Evolutionary conservation across 2,797 vertebrate genomes (phyloP).

Genomic region (Lophura swinhoii): DNA sequence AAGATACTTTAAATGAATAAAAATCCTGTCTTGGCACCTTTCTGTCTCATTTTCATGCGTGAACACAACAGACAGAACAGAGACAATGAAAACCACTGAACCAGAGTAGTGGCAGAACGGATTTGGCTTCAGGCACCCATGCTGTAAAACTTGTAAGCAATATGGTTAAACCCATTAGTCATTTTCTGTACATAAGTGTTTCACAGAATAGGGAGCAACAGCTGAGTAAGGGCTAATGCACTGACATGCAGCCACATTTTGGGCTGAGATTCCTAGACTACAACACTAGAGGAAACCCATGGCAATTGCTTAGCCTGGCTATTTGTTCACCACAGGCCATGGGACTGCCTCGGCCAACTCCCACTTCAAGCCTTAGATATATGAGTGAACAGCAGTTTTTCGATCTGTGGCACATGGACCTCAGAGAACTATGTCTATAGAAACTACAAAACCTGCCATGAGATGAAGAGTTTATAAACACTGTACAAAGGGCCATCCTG

Average conservation of each 20-base stretch:
- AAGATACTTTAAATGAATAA: background rate
- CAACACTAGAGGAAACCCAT: background rate
- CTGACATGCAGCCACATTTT: background rate
- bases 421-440: background rate
- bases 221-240: background rate
- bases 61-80: constrained; percentile 24
- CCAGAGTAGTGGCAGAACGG: constrained; percentile 15
- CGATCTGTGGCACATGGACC: background rate
- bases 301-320: background rate
- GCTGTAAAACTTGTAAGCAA: constrained; percentile 28
- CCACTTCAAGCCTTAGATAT: background rate
- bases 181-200: background rate
- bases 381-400: background rate
- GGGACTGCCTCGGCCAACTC: background rate
- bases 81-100: constrained; percentile 43
- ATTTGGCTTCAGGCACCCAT: background rate
- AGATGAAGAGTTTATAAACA: background rate
- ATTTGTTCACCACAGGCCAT: background rate
- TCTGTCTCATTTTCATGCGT: constrained; percentile 22
- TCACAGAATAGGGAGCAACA: background rate
- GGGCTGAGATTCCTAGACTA: background rate
- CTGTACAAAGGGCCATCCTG: background rate
- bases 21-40: background rate
- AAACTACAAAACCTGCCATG: background rate
- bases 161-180: constrained; percentile 33